Evolutionary conservation across 2,797 vertebrate genomes (phyloP).

Genomic region (Aselliscus stoliczkanus): DNA sequence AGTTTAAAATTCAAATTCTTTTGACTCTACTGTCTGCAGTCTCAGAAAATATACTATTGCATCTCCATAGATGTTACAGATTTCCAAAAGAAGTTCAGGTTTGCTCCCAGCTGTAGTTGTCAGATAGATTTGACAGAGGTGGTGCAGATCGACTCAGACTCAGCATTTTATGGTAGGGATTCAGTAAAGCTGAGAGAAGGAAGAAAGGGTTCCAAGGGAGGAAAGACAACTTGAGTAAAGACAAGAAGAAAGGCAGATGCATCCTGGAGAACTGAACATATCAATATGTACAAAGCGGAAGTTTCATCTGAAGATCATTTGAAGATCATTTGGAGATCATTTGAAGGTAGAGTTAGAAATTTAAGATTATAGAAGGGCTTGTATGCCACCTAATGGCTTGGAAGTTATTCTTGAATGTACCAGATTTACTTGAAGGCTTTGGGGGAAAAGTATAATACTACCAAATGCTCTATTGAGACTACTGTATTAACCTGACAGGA

Average conservation of each 20-base stretch:
- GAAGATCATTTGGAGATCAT: background rate
- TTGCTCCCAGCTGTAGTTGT: background rate
- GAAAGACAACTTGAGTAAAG: background rate
- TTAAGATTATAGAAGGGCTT: background rate
- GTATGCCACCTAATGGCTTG: background rate
- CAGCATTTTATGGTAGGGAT: background rate
- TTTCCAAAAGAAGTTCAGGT: background rate
- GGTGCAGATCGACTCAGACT: background rate
- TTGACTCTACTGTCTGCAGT: background rate
- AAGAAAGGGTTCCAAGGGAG: background rate
- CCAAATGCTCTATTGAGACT: background rate
- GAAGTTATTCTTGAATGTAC: background rate
- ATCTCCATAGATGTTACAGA: background rate
- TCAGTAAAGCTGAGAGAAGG: background rate
- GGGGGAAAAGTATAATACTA: background rate
- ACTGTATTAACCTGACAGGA: background rate
- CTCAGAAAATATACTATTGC: background rate
- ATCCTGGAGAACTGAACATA: background rate
- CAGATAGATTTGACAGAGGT: background rate
- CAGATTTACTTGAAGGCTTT: background rate
- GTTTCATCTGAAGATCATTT: background rate
- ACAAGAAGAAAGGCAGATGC: background rate
- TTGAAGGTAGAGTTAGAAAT: background rate
- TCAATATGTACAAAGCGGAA: background rate
- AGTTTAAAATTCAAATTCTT: background rate